These are phyloP conservation scores for Morelia viridis DNA, from an alignment of 2,797 vertebrate species.

Conservation along the genomic window DNA sequence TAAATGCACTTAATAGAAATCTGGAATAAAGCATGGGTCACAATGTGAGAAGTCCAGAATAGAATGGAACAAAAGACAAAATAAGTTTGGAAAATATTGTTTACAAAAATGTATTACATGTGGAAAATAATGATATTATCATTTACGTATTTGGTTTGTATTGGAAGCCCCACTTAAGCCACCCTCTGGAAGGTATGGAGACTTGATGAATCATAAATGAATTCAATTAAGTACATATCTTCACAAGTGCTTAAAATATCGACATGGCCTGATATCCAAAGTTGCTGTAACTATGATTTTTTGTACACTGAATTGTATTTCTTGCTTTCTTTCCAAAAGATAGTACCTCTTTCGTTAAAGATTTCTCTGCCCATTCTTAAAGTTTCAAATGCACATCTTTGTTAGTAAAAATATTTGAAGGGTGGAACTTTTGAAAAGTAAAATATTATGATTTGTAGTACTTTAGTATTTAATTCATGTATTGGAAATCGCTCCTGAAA, in stretches of 20 bases:
- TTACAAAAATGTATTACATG: not conserved
- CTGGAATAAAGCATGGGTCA: not conserved
- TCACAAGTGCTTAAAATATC: constrained; percentile 15
- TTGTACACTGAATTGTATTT: not conserved
- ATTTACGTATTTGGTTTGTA: not conserved
- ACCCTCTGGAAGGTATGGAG: constrained; percentile 47
- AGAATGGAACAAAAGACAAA: not conserved
- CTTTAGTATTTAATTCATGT: not conserved
- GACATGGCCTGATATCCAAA: not conserved
- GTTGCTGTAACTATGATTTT: not conserved
- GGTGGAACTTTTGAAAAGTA: not conserved
- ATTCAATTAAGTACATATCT: not conserved
- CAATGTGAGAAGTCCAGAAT: not conserved
- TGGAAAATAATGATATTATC: constrained; percentile 3
- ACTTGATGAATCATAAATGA: constrained; percentile 13
- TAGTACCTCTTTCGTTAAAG: not conserved
- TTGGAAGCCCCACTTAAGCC: constrained; percentile 32
- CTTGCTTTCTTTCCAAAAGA: not conserved
- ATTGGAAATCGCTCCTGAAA: not conserved
- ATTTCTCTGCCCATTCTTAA: not conserved
- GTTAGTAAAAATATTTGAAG: not conserved
- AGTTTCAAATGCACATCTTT: not conserved
- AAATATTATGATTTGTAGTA: not conserved
- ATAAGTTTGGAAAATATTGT: not conserved
- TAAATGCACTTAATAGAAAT: not conserved